These are phyloP conservation scores for Tholera decimalis DNA, from an alignment of 2,888 invertebrate species.

Conservation along the genomic window DNA sequence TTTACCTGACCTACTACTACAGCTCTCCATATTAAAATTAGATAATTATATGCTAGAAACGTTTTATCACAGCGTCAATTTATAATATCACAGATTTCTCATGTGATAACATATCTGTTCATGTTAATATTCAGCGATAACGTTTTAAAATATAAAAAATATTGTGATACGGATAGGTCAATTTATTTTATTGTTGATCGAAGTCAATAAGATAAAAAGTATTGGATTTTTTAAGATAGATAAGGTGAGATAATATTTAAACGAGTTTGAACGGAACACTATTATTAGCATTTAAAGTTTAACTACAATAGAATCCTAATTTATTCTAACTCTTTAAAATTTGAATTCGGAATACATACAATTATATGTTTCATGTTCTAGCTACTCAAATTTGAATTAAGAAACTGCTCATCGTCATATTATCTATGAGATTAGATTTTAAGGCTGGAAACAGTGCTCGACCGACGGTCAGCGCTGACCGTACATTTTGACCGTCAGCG, in stretches of 20 bases:
- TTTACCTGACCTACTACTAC: background rate
- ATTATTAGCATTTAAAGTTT: no score
- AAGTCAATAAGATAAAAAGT: background rate
- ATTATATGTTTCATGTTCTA: no score
- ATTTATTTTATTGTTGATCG: conserved; percentile 9
- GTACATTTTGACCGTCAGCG: no score
- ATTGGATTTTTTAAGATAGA: background rate
- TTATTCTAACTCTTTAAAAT: no score
- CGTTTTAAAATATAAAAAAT: background rate
- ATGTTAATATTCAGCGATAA: conserved; percentile 23
- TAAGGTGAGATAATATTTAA: background rate
- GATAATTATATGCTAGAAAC: background rate
- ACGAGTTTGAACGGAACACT: background rate
- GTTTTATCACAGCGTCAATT: background rate
- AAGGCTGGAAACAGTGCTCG: no score
- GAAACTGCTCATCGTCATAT: no score
- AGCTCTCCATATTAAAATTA: background rate
- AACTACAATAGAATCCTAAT: no score
- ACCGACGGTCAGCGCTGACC: no score
- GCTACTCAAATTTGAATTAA: no score
- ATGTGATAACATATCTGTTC: conserved; percentile 9
- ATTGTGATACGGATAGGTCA: conserved; percentile 1
- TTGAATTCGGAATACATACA: no score
- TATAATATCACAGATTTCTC: conserved; percentile 16
- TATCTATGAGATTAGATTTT: no score